These are phyloP conservation scores for Lasioglossum malachurum DNA, from an alignment of 2,888 invertebrate genomes.

Conservation along the genomic window DNA sequence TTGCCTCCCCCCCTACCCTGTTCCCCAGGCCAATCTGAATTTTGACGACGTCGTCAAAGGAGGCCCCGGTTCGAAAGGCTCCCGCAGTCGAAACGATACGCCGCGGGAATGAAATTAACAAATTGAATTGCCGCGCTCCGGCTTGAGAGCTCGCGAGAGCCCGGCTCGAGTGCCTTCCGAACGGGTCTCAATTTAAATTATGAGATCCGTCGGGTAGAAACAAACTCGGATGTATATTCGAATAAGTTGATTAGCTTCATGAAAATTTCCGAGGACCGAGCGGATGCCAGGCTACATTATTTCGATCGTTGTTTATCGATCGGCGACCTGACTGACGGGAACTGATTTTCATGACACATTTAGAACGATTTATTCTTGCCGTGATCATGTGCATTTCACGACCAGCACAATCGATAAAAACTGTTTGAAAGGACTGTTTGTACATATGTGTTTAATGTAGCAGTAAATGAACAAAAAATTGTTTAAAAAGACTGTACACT, in stretches of 20 bases:
- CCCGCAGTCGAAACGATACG: conserved; percentile 22
- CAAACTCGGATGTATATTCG: conserved; percentile 1
- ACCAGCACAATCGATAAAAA: too few relatives aligned
- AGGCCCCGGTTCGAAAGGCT: conserved; percentile 28
- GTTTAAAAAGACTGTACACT: too few relatives aligned
- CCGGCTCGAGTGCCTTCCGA: neutral
- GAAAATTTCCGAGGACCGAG: neutral
- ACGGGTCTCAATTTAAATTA: conserved; percentile 1
- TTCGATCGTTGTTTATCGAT: neutral
- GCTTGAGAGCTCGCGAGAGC: neutral
- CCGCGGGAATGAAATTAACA: conserved; percentile 48
- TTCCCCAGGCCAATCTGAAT: conserved; percentile 48
- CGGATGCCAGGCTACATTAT: neutral
- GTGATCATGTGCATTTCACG: too few relatives aligned
- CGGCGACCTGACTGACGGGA: neutral
- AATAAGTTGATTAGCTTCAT: conserved; percentile 7
- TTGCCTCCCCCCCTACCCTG: conserved; percentile 8
- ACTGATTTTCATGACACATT: neutral
- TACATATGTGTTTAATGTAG: too few relatives aligned
- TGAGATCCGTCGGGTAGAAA: conserved; percentile 7
- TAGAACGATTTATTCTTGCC: neutral
- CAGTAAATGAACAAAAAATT: too few relatives aligned
- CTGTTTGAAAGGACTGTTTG: too few relatives aligned
- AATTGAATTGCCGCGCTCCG: conserved; percentile 32
- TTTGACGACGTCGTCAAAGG: conserved; percentile 60